Percentiles rank a stretch among this genome's conserved stretches.
Evolutionary conservation across 92 coral and sea anemone genomes (phyloP).

Genomic region (Zoanthus gigantus): DNA sequence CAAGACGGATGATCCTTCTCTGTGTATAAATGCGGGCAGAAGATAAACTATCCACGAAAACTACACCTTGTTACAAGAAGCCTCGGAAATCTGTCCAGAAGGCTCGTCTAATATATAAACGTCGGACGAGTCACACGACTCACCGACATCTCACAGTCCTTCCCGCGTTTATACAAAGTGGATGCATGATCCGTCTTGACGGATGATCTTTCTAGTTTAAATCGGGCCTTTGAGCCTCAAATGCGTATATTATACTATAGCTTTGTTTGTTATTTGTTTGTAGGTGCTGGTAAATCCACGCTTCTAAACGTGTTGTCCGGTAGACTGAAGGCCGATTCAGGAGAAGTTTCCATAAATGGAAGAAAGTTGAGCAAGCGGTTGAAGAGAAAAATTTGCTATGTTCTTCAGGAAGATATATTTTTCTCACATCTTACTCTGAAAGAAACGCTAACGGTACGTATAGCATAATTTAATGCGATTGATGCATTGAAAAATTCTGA

Average conservation of each 20-base stretch:
- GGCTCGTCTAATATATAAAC: too few relatives aligned
- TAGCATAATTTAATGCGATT: neutral
- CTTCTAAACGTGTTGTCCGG: slow-evolving; percentile 93
- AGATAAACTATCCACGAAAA: too few relatives aligned
- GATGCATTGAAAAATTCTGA: neutral
- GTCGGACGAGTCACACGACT: too few relatives aligned
- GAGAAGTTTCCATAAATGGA: slow-evolving; percentile 93
- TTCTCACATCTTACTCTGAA: slow-evolving; percentile 90
- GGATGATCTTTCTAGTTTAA: too few relatives aligned
- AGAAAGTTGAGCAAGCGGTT: slow-evolving; percentile 77
- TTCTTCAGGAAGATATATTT: slow-evolving; percentile 93
- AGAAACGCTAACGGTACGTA: slow-evolving; percentile 89
- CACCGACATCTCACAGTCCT: too few relatives aligned
- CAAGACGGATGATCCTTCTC: too few relatives aligned
- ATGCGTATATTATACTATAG: neutral
- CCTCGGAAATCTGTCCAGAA: too few relatives aligned
- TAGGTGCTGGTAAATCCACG: slow-evolving; percentile 97
- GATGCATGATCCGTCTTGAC: too few relatives aligned
- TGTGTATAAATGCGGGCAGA: too few relatives aligned
- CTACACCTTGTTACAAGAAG: too few relatives aligned
- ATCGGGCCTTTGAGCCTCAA: too few relatives aligned
- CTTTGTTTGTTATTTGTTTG: neutral
- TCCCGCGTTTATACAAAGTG: too few relatives aligned
- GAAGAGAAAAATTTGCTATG: slow-evolving; percentile 90
- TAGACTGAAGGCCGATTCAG: slow-evolving; percentile 76